These are phyloP conservation scores for Spinus olivaceus DNA, from an alignment of 2,797 vertebrate genomes.

Conservation along the genomic window DNA sequence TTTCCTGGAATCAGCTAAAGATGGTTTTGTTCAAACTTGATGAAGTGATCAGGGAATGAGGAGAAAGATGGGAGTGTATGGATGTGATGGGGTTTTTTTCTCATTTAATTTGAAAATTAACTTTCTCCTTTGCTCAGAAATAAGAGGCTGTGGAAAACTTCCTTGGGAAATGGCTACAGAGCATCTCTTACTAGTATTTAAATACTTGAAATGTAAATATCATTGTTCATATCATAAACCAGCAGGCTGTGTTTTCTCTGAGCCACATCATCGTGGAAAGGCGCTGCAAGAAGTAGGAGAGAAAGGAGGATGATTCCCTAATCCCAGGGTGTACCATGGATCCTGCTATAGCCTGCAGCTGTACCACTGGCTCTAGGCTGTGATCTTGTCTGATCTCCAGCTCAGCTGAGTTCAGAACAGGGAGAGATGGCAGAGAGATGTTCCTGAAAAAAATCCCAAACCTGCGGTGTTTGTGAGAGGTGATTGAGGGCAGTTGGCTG, in stretches of 20 bases:
- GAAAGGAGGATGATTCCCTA: not conserved
- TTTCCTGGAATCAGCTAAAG: not conserved
- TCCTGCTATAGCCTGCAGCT: slow-evolving; percentile 34
- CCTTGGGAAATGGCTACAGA: not conserved
- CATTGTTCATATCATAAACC: not conserved
- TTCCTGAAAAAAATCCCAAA: not conserved
- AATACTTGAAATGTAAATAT: not conserved
- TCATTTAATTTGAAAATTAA: not conserved
- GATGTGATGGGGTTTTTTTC: not conserved
- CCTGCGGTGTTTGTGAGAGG: not conserved
- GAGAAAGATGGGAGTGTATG: not conserved
- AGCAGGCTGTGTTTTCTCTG: not conserved
- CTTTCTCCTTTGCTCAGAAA: not conserved
- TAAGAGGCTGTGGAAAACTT: not conserved
- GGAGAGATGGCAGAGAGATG: not conserved
- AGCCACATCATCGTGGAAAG: not conserved
- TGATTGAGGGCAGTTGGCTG: not conserved
- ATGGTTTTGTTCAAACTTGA: not conserved
- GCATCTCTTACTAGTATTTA: not conserved
- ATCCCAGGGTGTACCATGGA: not conserved
- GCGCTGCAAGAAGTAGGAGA: not conserved
- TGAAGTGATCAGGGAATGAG: not conserved
- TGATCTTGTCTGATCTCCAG: not conserved
- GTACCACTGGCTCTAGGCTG: not conserved
- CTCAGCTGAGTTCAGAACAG: not conserved